These are phyloP conservation scores for Acropora tenuis DNA, from an alignment of 64 coral and sea anemone species.

Conservation along the genomic window DNA sequence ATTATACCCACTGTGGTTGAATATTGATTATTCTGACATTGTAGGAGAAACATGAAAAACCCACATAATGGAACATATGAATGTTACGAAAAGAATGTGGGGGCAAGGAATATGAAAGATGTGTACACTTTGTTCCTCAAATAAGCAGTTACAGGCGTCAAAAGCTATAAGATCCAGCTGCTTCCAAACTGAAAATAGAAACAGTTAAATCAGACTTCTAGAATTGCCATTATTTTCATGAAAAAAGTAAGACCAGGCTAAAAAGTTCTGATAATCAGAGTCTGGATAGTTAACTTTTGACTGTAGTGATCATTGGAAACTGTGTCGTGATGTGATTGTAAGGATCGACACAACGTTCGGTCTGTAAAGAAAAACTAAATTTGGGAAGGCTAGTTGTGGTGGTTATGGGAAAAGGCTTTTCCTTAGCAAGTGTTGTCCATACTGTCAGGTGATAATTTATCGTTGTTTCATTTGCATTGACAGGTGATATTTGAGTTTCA, in stretches of 20 bases:
- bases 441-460: background rate
- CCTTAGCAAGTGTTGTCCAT: background rate
- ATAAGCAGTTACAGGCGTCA: background rate
- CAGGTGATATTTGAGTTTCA: background rate
- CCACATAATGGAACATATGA: background rate
- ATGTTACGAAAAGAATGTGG: background rate
- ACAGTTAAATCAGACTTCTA: too few relatives aligned
- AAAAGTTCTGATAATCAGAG: background rate
- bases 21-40: background rate
- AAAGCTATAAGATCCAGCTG: background rate
- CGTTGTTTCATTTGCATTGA: background rate
- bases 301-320: background rate
- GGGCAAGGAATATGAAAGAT: background rate
- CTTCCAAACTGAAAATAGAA: background rate
- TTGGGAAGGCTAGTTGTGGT: background rate
- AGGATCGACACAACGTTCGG: background rate
- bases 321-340: background rate
- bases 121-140: background rate
- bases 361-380: background rate
- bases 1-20: background rate
- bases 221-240: background rate
- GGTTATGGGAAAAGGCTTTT: background rate
- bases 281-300: background rate
- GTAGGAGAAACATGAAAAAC: background rate
- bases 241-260: background rate